Conservation (phyloP, 2,888 invertebrate genomes). For the Eilema sororculum region DNA sequence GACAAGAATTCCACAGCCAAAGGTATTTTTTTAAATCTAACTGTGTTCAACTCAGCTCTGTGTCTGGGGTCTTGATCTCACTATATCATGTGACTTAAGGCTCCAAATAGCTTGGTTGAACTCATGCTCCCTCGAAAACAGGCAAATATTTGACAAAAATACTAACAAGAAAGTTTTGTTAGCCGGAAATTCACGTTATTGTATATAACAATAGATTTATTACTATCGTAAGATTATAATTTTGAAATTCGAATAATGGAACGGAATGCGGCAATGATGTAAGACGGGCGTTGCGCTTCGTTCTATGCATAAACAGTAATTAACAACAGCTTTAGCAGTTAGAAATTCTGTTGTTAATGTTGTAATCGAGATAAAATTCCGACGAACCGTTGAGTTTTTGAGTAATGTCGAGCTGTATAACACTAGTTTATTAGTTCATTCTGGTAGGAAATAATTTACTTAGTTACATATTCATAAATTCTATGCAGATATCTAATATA, state of each 20-base stretch:
- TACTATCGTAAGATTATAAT: conserved; percentile 14
- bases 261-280: conserved; percentile 58
- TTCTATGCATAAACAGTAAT: conserved; percentile 43
- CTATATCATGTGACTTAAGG: neutral
- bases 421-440: neutral
- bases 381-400: conserved; percentile 23
- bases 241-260: conserved; percentile 50
- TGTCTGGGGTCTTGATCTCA: no score
- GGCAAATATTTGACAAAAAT: neutral
- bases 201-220: neutral
- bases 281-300: conserved; percentile 42
- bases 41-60: no score
- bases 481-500: neutral
- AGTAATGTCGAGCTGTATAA: conserved; percentile 12
- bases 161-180: neutral
- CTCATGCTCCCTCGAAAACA: neutral
- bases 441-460: neutral
- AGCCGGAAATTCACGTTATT: neutral
- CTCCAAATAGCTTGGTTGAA: neutral
- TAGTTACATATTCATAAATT: neutral
- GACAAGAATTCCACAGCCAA: no score
- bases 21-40: no score
- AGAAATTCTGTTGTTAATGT: conserved; percentile 40
- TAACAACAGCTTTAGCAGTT: conserved; percentile 37
- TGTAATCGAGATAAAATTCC: conserved; percentile 41